Percentiles rank a stretch among this genome's conserved stretches.
Conservation (phyloP, 2,113 vertebrate species). For the Campylorhamphus procurvoides region DNA sequence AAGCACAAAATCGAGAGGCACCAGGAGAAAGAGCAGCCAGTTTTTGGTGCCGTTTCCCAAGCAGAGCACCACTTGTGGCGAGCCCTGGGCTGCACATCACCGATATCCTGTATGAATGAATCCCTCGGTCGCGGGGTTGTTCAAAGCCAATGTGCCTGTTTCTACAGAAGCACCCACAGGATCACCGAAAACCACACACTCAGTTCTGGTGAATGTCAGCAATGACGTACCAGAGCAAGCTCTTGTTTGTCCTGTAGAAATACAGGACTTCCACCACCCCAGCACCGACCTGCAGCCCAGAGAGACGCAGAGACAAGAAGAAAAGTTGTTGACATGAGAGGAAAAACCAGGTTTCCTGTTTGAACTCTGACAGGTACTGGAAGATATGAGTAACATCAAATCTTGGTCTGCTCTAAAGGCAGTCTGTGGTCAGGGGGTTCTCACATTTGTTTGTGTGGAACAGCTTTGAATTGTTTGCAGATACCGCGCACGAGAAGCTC, state of each 20-base stretch:
- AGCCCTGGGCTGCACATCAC: neutral
- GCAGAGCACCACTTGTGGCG: neutral
- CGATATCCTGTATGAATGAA: constrained; percentile 68
- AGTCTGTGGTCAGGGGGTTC: constrained; percentile 85
- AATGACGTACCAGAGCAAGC: constrained; percentile 57
- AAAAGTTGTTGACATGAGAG: constrained; percentile 83
- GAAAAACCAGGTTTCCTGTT: constrained; percentile 89
- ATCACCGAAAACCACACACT: constrained; percentile 57
- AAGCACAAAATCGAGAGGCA: constrained; percentile 6
- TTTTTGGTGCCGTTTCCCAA: constrained; percentile 37
- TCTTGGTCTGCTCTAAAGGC: constrained; percentile 75
- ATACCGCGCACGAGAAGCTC: constrained; percentile 62
- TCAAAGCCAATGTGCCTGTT: constrained; percentile 47
- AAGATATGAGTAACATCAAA: constrained; percentile 91
- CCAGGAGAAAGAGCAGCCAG: neutral
- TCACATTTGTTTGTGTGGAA: constrained; percentile 74
- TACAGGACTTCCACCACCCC: constrained; percentile 42
- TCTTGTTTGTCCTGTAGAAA: constrained; percentile 62
- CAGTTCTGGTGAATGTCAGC: constrained; percentile 65
- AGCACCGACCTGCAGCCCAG: constrained; percentile 4
- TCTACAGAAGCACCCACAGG: constrained; percentile 63
- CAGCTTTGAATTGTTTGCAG: constrained; percentile 78
- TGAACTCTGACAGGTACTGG: constrained; percentile 88
- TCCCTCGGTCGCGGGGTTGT: constrained; percentile 5
- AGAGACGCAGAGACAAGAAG: neutral